Evolutionary conservation across 2,888 invertebrate species (phyloP).

Genomic region (Hypomecis atomaria): DNA sequence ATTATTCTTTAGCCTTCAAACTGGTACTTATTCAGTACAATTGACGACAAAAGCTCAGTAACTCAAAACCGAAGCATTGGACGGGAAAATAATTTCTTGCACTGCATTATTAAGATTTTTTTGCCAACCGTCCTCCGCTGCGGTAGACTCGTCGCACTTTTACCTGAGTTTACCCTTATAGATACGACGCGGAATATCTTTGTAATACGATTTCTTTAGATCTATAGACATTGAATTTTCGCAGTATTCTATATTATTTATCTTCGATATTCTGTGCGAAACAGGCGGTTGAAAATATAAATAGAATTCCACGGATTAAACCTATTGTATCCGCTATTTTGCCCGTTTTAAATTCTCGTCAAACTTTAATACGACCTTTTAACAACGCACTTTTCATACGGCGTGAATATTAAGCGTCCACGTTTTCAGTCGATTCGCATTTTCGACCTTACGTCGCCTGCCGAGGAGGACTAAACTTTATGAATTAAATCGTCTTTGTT

Average conservation of each 20-base stretch:
- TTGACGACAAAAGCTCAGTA: conserved; percentile 38
- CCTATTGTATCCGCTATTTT: conserved; percentile 50
- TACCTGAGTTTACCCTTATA: conserved; percentile 28
- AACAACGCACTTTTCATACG: conserved; percentile 70
- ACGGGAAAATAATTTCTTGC: conserved; percentile 29
- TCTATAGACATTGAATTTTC: background rate
- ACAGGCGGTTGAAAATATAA: conserved; percentile 18
- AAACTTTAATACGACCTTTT: conserved; percentile 72
- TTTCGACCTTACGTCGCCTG: conserved; percentile 57
- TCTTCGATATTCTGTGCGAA: conserved; percentile 19
- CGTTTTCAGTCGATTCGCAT: conserved; percentile 45
- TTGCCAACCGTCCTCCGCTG: conserved; percentile 39
- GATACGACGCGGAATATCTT: conserved; percentile 20
- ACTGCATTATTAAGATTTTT: conserved; percentile 35
- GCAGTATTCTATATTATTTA: conserved; percentile 4
- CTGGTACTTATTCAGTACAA: conserved; percentile 20
- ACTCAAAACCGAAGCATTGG: conserved; percentile 36
- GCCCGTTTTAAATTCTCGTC: conserved; percentile 66
- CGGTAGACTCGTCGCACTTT: conserved; percentile 13
- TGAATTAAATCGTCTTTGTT: conserved; percentile 44
- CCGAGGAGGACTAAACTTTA: conserved; percentile 50
- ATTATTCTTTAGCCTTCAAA: conserved; percentile 21
- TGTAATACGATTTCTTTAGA: conserved; percentile 16
- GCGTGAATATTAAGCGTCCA: conserved; percentile 72
- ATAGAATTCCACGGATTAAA: conserved; percentile 49